phyloP scores from a whole-genome alignment of 2,888 invertebrate genomes.

The Cistogaster globosa region DNA sequence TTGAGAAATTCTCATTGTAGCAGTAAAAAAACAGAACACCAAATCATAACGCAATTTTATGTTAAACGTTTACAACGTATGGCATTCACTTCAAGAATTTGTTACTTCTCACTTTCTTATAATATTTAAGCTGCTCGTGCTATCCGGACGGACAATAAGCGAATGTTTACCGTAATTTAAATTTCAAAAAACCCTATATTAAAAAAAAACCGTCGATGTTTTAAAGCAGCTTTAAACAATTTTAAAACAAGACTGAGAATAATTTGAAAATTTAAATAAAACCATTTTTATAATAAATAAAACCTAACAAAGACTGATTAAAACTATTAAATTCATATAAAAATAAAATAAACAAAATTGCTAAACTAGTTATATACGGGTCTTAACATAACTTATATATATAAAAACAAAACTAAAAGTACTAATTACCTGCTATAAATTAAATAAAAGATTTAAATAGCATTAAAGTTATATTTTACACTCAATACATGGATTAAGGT shows the following conservation, averaged over 20 bases:
- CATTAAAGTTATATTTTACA: conserved; percentile 68
- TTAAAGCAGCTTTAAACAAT: conserved; percentile 65
- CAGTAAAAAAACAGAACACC: conserved; percentile 34
- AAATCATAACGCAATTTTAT: conserved; percentile 70
- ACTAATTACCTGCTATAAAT: conserved; percentile 71
- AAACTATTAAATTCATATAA: conserved; percentile 60
- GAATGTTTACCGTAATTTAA: conserved; percentile 50
- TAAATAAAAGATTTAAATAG: conserved; percentile 49
- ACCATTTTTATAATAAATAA: conserved; percentile 60
- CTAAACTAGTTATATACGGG: conserved; percentile 66
- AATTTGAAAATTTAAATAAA: conserved; percentile 53
- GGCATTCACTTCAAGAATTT: conserved; percentile 62
- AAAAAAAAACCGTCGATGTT: conserved; percentile 52
- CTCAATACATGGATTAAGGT: conserved; percentile 80
- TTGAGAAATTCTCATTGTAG: conserved; percentile 36
- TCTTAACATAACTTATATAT: conserved; percentile 60
- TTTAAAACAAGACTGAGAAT: conserved; percentile 53
- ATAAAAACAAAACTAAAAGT: conserved; percentile 53
- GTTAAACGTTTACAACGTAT: conserved; percentile 71
- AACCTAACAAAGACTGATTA: conserved; percentile 68
- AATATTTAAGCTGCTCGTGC: conserved; percentile 71
- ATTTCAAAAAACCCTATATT: conserved; percentile 55
- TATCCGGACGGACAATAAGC: conserved; percentile 69
- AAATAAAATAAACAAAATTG: conserved; percentile 45
- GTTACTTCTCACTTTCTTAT: conserved; percentile 59